Percentiles rank a stretch among this genome's conserved stretches.
Evolutionary conservation across 2,797 vertebrate genomes (phyloP).

Genomic region (Molossus alvarezi): DNA sequence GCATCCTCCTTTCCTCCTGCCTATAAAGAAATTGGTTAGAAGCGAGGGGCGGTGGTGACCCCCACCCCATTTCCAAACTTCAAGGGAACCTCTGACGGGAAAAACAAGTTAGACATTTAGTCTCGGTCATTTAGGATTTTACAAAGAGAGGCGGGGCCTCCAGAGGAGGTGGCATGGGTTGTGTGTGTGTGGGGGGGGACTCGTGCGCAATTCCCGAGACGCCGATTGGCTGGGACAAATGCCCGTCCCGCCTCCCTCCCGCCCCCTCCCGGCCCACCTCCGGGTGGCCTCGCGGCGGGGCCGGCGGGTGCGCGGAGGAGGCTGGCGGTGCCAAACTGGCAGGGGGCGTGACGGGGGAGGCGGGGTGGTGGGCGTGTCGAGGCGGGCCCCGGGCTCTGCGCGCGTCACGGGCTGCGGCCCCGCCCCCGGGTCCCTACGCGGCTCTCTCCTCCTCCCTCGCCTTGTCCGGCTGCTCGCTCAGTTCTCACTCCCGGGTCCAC

Average conservation of each 20-base stretch:
- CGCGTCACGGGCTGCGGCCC: conserved; percentile 46
- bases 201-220: background rate
- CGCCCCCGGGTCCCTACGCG: conserved; percentile 37
- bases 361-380: conserved; percentile 23
- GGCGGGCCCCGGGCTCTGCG: background rate
- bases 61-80: background rate
- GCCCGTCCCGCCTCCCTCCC: background rate
- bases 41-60: background rate
- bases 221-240: conserved; percentile 1
- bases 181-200: background rate
- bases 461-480: background rate
- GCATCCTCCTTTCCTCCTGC: background rate
- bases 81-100: background rate
- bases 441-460: conserved; percentile 18
- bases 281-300: background rate
- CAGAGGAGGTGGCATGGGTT: background rate
- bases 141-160: conserved; percentile 73
- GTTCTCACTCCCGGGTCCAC: conserved; percentile 53
- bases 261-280: background rate
- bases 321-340: conserved; percentile 45
- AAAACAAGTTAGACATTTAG: background rate
- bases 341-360: conserved; percentile 55
- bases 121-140: conserved; percentile 19
- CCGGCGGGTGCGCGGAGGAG: background rate
- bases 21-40: background rate